Evolutionary conservation across 2,113 vertebrate species (phyloP).

Genomic region (Coturnix japonica): DNA sequence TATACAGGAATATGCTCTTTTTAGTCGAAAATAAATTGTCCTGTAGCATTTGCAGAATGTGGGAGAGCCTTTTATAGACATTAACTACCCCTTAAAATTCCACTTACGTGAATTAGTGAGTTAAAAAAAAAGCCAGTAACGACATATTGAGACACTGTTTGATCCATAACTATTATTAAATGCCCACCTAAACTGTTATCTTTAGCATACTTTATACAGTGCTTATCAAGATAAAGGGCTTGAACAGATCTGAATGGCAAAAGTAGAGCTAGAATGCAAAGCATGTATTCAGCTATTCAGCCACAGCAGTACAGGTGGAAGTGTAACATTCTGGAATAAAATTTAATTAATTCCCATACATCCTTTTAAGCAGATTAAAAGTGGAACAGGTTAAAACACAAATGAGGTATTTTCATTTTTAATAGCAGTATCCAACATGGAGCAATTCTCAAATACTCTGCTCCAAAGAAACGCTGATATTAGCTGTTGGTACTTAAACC

Average conservation of each 20-base stretch:
- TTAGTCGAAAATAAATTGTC: constrained; percentile 50
- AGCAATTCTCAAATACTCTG: neutral
- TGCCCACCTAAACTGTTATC: neutral
- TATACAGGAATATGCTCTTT: neutral
- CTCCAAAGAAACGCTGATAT: neutral
- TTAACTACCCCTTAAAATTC: constrained; percentile 27
- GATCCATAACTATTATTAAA: neutral
- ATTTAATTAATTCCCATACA: neutral
- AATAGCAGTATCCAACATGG: neutral
- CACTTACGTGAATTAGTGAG: constrained; percentile 5
- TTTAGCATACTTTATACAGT: neutral
- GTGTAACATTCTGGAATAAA: neutral
- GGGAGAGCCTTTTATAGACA: constrained; percentile 29
- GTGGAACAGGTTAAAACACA: neutral
- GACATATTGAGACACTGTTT: neutral
- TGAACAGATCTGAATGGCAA: neutral
- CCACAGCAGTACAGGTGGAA: neutral
- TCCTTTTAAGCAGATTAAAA: neutral
- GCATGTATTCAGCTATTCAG: neutral
- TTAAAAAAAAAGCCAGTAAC: constrained; percentile 28
- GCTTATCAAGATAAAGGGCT: neutral
- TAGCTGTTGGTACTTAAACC: neutral
- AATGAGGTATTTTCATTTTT: neutral
- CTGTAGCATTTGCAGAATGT: constrained; percentile 40
- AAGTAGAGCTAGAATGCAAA: neutral